Conservation (phyloP, 2,888 invertebrate species). For the Ypsolopha scabrella region DNA sequence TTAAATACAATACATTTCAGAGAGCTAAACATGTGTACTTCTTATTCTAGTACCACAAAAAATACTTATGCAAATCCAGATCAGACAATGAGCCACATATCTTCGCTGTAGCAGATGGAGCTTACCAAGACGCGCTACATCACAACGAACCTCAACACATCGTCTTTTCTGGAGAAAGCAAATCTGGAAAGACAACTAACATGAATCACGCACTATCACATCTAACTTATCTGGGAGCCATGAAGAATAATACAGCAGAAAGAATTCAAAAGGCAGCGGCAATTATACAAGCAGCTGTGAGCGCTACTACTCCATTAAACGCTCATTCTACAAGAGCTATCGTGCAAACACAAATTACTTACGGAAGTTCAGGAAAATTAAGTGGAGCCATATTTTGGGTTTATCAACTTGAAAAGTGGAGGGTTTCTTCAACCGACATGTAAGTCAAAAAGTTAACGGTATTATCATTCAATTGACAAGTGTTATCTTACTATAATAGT, state of each 20-base stretch:
- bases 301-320: constrained; percentile 88
- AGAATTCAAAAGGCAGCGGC: constrained; percentile 77
- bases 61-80: constrained; percentile 86
- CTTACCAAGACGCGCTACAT: constrained; percentile 92
- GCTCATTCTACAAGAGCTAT: constrained; percentile 88
- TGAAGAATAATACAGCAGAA: constrained; percentile 73
- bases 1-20: not conserved
- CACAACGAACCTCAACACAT: constrained; percentile 89
- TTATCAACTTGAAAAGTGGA: constrained; percentile 89
- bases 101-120: constrained; percentile 89
- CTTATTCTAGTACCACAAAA: constrained; percentile 76
- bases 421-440: constrained; percentile 85
- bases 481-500: not conserved
- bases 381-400: constrained; percentile 90
- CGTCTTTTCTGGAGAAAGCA: constrained; percentile 89
- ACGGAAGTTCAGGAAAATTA: constrained; percentile 85
- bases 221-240: constrained; percentile 84
- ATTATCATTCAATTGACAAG: not conserved
- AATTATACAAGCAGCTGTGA: constrained; percentile 82
- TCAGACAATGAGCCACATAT: constrained; percentile 93
- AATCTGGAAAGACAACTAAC: constrained; percentile 92
- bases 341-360: constrained; percentile 84
- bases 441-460: constrained; percentile 35
- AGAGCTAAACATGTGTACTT: not conserved
- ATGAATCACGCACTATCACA: constrained; percentile 84